Percentiles rank a stretch among this genome's conserved stretches.
Evolutionary conservation across 2,888 invertebrate genomes (phyloP).

Genomic region (Harpagoxenus sublaevis): DNA sequence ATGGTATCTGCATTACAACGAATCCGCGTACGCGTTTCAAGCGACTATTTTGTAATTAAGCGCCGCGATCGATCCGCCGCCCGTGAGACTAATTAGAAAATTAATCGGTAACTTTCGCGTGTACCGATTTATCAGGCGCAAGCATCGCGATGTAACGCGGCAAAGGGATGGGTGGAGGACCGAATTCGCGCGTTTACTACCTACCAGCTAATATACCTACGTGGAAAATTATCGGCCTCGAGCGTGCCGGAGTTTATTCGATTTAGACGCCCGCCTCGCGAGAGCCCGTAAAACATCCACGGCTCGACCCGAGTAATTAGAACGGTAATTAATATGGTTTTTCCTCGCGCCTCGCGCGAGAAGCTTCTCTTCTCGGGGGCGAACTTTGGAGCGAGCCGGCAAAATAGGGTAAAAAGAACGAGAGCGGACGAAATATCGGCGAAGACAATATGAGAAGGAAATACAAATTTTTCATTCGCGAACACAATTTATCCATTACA

Average conservation of each 20-base stretch:
- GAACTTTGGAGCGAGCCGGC: conserved; percentile 27
- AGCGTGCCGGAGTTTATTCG: conserved; percentile 39
- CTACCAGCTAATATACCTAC: conserved; percentile 50
- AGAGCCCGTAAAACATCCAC: conserved; percentile 60
- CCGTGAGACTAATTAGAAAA: conserved; percentile 72
- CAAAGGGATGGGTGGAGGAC: background rate
- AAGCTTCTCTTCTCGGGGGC: conserved; percentile 6
- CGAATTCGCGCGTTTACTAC: conserved; percentile 32
- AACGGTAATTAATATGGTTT: conserved; percentile 77
- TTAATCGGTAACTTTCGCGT: conserved; percentile 68
- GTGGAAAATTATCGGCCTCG: conserved; percentile 67
- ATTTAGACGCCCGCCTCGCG: conserved; percentile 58
- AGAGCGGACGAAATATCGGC: conserved; percentile 7
- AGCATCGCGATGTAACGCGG: conserved; percentile 14
- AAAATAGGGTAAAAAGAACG: background rate
- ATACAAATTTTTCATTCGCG: background rate
- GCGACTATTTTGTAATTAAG: conserved; percentile 57
- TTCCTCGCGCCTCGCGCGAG: conserved; percentile 49
- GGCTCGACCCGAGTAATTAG: conserved; percentile 71
- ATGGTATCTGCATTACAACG: conserved; percentile 52
- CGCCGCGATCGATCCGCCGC: conserved; percentile 47
- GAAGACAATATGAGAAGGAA: background rate
- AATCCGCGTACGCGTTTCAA: conserved; percentile 35
- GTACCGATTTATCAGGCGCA: conserved; percentile 65
- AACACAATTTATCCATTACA: background rate